These are phyloP conservation scores for Pseudoips prasinana DNA, from an alignment of 2,888 invertebrate species.

Conservation along the genomic window DNA sequence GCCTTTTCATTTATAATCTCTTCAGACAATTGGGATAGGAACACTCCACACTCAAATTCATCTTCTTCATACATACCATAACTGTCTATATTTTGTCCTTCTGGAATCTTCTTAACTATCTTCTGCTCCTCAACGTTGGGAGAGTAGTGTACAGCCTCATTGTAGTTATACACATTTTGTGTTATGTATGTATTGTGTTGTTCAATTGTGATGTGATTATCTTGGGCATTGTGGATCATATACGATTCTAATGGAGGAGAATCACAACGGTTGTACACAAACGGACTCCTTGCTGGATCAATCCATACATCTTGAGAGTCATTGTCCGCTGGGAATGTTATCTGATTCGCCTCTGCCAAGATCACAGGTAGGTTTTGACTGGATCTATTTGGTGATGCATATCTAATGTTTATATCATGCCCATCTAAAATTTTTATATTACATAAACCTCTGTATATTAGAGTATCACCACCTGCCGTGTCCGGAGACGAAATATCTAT, in stretches of 20 bases:
- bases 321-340: constrained; percentile 37
- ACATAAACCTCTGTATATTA: constrained; percentile 61
- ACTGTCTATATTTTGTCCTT: constrained; percentile 30
- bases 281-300: constrained; percentile 62
- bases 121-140: constrained; percentile 46
- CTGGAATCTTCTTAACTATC: constrained; percentile 38
- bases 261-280: constrained; percentile 59
- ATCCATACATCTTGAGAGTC: constrained; percentile 65
- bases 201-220: constrained; percentile 53
- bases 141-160: constrained; percentile 44
- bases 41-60: constrained; percentile 61
- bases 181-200: constrained; percentile 65
- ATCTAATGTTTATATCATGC: constrained; percentile 37
- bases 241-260: constrained; percentile 39
- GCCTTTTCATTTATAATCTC: constrained; percentile 60
- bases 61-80: constrained; percentile 53
- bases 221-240: constrained; percentile 43
- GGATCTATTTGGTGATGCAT: constrained; percentile 14
- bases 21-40: constrained; percentile 56
- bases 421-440: constrained; percentile 59
- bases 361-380: constrained; percentile 38
- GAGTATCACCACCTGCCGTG: constrained; percentile 52
- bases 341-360: constrained; percentile 41
- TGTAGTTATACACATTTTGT: constrained; percentile 61
- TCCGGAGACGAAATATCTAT: constrained; percentile 58